Base-by-base conservation (phyloP, 2,797 vertebrate genomes). In the Chelmon rostratus region DNA sequence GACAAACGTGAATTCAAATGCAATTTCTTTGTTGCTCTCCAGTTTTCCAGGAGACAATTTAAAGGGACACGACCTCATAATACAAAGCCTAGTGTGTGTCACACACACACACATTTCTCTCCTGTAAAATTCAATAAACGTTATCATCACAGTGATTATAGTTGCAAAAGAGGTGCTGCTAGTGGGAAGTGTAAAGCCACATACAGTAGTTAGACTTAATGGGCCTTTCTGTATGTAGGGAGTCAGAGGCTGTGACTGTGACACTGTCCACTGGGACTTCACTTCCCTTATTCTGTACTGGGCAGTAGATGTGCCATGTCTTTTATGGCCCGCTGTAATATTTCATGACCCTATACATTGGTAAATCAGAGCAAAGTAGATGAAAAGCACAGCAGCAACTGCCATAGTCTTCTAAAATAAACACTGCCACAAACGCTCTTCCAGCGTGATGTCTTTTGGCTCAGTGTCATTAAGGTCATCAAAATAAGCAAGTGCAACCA, bases 311-410 rank as follows among this genome's bases (percentile, higher is more conserved):
- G 79, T 89, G 84, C 59, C 75, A 69, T 57, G 73, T 75, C 52
- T 90, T 94, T 94, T 92, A 93, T 82, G 74, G 81, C 73, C 62
- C 10, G 83, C 87, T 87, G 86, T 94, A 94, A 95, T 94, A 92
- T 88, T 95, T 93, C 91, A 94, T 91, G 91, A 93, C 63, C 89
- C 91, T 82, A 67, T 81, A 75, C 83, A 82, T 68, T 85, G 89
- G 76, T 87, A 87, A 89, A 92, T 92, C 83, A 89, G 23, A 86
- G 75, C 1, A 33, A 86, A 75, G 65, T 57, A 77, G 79, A 81
- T 33, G 31, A 76, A 87, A 79, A 77, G 54, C 56, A 69, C 25
- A 44, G 65, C 61, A 21, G 76, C 61, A 67, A 78, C 28, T 72
- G 68, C 38, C 46, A 9, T 3, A 21, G 78, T 67, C 35, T 61